phyloP scores from a whole-genome alignment of 2,113 vertebrate species.

The Oceanodroma tethys region DNA sequence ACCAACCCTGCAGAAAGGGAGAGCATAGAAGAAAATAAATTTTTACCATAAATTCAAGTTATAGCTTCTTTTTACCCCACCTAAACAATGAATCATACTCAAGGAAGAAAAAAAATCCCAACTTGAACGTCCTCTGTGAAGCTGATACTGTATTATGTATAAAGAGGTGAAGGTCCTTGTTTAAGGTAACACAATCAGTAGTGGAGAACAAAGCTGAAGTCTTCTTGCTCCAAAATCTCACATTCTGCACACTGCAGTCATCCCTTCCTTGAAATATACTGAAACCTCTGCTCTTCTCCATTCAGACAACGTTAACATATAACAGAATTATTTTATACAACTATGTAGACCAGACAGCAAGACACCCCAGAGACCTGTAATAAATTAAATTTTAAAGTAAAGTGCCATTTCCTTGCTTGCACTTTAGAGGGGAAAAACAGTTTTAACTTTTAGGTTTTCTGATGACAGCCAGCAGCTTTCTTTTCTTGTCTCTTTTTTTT shows the following conservation, averaged over 20 bases:
- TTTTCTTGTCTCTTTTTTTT: no score
- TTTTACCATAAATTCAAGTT: neutral
- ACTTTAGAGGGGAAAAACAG: neutral
- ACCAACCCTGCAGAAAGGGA: constrained; percentile 82
- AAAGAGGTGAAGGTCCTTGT: neutral
- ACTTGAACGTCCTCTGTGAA: neutral
- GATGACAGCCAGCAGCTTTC: neutral
- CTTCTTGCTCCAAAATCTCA: neutral
- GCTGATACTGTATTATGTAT: neutral
- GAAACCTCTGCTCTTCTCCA: neutral
- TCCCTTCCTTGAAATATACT: neutral
- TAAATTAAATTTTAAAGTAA: neutral
- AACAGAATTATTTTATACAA: neutral
- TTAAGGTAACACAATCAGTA: neutral
- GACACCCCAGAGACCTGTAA: neutral
- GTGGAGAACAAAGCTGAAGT: neutral
- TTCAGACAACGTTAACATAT: neutral
- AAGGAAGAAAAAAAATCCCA: neutral
- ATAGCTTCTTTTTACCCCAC: neutral
- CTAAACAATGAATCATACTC: neutral
- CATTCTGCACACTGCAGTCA: neutral
- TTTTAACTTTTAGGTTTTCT: neutral
- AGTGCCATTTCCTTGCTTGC: neutral
- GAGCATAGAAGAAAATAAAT: neutral
- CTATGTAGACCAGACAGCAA: neutral